These are phyloP conservation scores for Bambusicola thoracicus DNA, from an alignment of 2,113 vertebrate genomes.

Conservation along the genomic window DNA sequence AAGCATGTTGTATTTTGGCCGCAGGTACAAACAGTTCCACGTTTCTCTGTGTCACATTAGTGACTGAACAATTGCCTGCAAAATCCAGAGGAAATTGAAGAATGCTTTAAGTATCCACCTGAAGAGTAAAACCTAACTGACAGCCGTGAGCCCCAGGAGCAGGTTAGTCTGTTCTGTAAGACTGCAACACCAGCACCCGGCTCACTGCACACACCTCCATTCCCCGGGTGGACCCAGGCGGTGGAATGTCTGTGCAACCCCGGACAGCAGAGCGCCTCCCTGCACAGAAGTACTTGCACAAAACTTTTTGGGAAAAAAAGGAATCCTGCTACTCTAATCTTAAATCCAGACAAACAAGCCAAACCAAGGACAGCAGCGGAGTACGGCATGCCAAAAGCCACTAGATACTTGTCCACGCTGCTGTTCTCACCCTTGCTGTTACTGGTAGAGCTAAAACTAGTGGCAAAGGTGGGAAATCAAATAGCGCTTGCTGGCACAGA, in stretches of 20 bases:
- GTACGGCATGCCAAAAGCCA: rapidly evolving
- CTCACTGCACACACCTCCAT: not conserved
- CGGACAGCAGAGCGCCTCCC: not conserved
- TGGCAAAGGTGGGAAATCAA: not conserved
- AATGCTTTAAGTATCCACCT: not conserved
- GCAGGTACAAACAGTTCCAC: not conserved
- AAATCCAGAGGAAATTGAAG: not conserved
- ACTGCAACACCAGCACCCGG: rapidly evolving
- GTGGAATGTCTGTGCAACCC: not conserved
- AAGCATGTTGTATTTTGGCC: not conserved
- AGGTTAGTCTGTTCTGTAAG: not conserved
- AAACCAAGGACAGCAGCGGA: not conserved
- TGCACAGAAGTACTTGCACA: not conserved
- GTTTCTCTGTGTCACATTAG: rapidly evolving
- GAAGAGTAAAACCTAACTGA: not conserved
- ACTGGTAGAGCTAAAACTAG: not conserved
- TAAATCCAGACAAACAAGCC: not conserved
- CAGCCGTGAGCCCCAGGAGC: not conserved
- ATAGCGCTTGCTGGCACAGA: not conserved
- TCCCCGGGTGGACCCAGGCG: not conserved
- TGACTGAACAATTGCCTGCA: not conserved
- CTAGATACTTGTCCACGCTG: rapidly evolving
- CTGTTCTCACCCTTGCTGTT: not conserved
- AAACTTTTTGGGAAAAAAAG: not conserved
- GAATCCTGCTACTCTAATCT: not conserved